Base-by-base conservation (phyloP, 2,797 vertebrate species). In the Pelochelys cantorii region DNA sequence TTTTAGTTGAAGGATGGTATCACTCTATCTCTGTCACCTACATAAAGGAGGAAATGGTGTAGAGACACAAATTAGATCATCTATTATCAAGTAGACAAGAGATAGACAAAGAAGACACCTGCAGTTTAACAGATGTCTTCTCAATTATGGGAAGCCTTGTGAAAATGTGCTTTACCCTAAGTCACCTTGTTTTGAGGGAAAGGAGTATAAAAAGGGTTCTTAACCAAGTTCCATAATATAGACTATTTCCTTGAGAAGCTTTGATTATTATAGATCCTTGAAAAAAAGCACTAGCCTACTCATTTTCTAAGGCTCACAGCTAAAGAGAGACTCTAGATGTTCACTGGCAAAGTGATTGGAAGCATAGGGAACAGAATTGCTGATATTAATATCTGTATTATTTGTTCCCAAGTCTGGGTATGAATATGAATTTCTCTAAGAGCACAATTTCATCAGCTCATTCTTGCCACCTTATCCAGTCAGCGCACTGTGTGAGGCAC, bases 51-150 rank as follows among this genome's bases (percentile, higher is more conserved):
- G 97, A 98, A 98, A 95, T 95, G 89, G 85, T 93, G 89, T 81
- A 88, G 93, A 90, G 93, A 94, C 77, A 97, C 89, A 95, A 93
- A 96, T 97, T 97, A 98, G 96, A 97, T 98, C 97, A 98, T 98
- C 97, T 97, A 98, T 97, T 98, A 97, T 97, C 96, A 90, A 97
- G 94, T 65, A 96, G 88, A 94, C 95, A 96, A 97, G 96, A 97
- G 97, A 96, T 37, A 97, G 95, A 89, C 94, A 55, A 89, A 92
- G 98, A 95, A 96, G 97, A 98, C 98, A 98, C 98, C 98, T 98
- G 97, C 97, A 94, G 97, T 97, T 98, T 96, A 95, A 98, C 98
- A 97, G 98, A 98, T 98, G 98, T 97, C 98, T 96, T 98, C 97
- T 98, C 98, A 97, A 96, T 98, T 98, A 98, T 97, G 93, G 89